These are phyloP conservation scores for Peromyscus leucopus DNA, from an alignment of 2,113 vertebrate genomes.

Conservation along the genomic window DNA sequence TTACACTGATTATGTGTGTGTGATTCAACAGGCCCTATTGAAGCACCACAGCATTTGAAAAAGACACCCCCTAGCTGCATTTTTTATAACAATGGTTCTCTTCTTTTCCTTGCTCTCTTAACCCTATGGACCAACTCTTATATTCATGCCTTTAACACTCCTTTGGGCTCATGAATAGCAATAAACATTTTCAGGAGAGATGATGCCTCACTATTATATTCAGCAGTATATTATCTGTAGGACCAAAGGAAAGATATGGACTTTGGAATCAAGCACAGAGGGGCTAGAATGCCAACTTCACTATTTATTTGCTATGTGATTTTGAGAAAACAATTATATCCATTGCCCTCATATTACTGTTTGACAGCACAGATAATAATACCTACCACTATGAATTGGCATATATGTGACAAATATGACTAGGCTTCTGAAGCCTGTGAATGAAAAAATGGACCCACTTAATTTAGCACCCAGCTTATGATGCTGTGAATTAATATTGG, in stretches of 20 bases:
- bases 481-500: slow-evolving; percentile 24
- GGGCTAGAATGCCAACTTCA: background rate
- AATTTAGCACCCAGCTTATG: background rate
- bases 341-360: slow-evolving; percentile 28
- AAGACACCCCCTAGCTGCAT: slow-evolving; percentile 69
- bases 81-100: slow-evolving; percentile 58
- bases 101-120: slow-evolving; percentile 47
- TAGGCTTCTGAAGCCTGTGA: slow-evolving; percentile 3
- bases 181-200: slow-evolving; percentile 63
- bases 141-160: slow-evolving; percentile 46
- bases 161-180: slow-evolving; percentile 64
- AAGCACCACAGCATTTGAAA: slow-evolving; percentile 75
- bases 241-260: slow-evolving; percentile 2
- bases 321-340: slow-evolving; percentile 57
- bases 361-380: slow-evolving; percentile 44
- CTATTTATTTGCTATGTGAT: slow-evolving; percentile 44
- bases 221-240: slow-evolving; percentile 51
- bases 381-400: background rate
- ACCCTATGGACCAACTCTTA: background rate
- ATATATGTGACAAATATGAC: background rate
- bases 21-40: slow-evolving; percentile 82
- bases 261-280: slow-evolving; percentile 39
- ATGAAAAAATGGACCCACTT: slow-evolving; percentile 35
- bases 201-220: background rate
- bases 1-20: slow-evolving; percentile 89